These are phyloP conservation scores for Chironomus tepperi DNA, from an alignment of 1,140 invertebrate genomes.

Conservation along the genomic window DNA sequence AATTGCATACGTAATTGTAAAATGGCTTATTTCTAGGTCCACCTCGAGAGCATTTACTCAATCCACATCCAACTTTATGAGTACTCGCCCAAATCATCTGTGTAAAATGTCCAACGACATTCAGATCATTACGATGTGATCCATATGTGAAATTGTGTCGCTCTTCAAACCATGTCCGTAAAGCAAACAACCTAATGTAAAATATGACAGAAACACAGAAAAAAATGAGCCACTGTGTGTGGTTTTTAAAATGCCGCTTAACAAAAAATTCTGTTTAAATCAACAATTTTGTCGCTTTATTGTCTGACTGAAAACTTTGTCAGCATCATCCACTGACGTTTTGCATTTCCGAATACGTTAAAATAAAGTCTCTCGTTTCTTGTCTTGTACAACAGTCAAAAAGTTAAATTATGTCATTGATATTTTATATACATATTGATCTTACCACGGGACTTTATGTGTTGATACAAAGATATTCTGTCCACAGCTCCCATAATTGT, in stretches of 20 bases:
- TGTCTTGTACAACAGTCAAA: no score
- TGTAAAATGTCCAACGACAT: slow-evolving; percentile 67
- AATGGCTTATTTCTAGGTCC: slow-evolving; percentile 51
- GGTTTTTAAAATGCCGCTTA: slow-evolving; percentile 6
- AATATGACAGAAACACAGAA: not conserved
- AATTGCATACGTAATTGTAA: slow-evolving; percentile 81
- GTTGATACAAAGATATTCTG: slow-evolving; percentile 79
- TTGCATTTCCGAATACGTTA: not conserved
- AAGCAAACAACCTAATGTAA: slow-evolving; percentile 61
- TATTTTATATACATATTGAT: slow-evolving; percentile 26
- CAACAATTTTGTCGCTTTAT: slow-evolving; percentile 6
- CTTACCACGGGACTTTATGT: slow-evolving; percentile 69
- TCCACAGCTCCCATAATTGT: slow-evolving; percentile 62
- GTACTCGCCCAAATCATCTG: slow-evolving; percentile 75
- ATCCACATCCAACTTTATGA: slow-evolving; percentile 69
- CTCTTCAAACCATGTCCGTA: slow-evolving; percentile 72
- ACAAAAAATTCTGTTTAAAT: not conserved
- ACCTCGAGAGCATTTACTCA: slow-evolving; percentile 53
- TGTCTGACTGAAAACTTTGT: not conserved
- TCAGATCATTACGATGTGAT: slow-evolving; percentile 48
- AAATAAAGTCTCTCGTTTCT: not conserved
- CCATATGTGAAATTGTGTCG: slow-evolving; percentile 66
- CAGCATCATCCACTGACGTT: not conserved
- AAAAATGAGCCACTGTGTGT: not conserved
- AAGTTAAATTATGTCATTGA: not conserved